phyloP scores from a whole-genome alignment of 2,113 vertebrate genomes.

The Crotalus tigris region DNA sequence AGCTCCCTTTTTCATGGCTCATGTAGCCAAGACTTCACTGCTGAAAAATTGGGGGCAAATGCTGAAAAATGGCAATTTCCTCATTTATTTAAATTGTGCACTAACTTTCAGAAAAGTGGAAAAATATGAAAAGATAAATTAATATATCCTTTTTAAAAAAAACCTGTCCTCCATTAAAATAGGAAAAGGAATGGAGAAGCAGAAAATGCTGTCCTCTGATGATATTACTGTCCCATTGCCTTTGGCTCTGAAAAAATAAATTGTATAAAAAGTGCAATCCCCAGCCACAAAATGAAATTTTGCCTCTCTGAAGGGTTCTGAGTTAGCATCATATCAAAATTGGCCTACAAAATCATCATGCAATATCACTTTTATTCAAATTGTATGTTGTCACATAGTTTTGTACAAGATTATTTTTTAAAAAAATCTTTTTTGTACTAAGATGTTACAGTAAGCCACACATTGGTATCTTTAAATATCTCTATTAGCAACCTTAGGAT shows the following conservation, averaged over 20 bases:
- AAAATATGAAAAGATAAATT: background rate
- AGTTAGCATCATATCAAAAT: background rate
- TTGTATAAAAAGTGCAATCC: background rate
- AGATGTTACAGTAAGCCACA: background rate
- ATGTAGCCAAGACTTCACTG: background rate
- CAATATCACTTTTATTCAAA: background rate
- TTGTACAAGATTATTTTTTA: background rate
- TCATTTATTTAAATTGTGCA: background rate
- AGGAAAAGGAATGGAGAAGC: background rate
- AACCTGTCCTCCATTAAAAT: background rate
- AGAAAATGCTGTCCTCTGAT: background rate
- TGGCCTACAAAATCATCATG: background rate
- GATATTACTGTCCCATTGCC: background rate
- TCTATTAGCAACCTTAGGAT: background rate
- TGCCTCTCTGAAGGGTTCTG: background rate
- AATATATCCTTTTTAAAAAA: background rate
- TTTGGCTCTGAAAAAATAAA: background rate
- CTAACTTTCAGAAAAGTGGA: background rate
- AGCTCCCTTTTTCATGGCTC: background rate
- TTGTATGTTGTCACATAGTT: background rate
- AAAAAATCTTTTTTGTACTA: background rate
- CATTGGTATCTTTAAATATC: background rate
- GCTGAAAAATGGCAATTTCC: background rate
- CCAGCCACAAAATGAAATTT: background rate
- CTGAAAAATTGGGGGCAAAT: background rate